Base-by-base conservation (phyloP, 2,888 invertebrate species). In the Drosophila mercatorum region DNA sequence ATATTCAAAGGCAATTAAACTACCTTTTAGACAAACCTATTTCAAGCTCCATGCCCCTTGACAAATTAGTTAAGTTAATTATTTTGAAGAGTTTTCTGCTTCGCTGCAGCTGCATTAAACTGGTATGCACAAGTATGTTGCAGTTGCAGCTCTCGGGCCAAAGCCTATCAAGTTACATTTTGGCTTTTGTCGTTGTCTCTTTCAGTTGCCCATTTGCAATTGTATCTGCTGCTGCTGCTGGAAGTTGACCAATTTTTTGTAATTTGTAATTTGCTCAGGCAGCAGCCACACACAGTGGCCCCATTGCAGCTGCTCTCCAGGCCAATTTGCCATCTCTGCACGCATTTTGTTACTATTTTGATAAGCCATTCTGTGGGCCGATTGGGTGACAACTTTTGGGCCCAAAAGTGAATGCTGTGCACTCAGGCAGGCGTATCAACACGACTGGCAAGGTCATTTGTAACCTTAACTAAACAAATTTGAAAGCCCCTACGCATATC, bases 401-500 rank as follows among this genome's bases (percentile, higher is more conserved):
- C 47, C 43, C 52, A 72, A 76, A 84, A 88, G 87, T 88, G 84
- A 86, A 88, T 88, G 88, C 83, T 71, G 68, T 26, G 43, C 6
- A 51, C 52, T 44, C 64, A 72, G 68, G 81, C 83, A 87, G 67
- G 75, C 80, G 62, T 76, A 78, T 78, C 70, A 78, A 40, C 62
- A 40, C 62, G n/a, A 44, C 64, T 22, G 26, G 56, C 72, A 90
- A 91, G 91, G 91, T 90, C 88, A 88, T 76, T 81, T 90, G 91
- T 91, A 91, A 91, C 84, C 73, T 75, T 86, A 91, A 82, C 88
- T 84, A 78, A 80, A 80, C 78, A 83, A 88, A 91, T 87, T 89
- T 87, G 91, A 90, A 90, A 90, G 90, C 83, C 74, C 64, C 73
- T 43, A 62, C 56, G 74, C 86, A 74, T 89, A 88, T 88, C 89